These are phyloP conservation scores for Eucera pruinosa DNA, from an alignment of 2,888 invertebrate species.

Conservation along the genomic window DNA sequence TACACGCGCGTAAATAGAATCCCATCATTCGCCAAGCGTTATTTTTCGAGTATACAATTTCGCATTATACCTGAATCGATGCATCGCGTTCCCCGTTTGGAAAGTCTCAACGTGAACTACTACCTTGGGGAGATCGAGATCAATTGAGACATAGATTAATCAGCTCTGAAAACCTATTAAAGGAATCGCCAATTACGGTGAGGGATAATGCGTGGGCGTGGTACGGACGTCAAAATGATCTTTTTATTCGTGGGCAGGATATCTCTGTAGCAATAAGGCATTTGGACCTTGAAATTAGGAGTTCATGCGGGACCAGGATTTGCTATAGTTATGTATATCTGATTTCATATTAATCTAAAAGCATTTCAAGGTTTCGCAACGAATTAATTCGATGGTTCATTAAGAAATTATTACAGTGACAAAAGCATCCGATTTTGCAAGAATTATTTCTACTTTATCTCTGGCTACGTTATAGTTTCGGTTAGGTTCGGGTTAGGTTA, in stretches of 20 bases:
- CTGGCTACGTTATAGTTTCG: too few relatives aligned
- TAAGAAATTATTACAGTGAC: background rate
- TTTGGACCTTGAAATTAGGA: background rate
- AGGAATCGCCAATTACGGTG: constrained; percentile 37
- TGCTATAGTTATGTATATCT: too few relatives aligned
- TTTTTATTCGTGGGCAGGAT: background rate
- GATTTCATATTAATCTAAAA: background rate
- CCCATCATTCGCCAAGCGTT: too few relatives aligned
- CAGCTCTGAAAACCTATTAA: constrained; percentile 4
- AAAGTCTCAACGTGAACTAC: background rate
- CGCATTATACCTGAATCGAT: background rate
- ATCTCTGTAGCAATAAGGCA: background rate
- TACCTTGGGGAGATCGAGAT: constrained; percentile 9
- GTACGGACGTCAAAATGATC: background rate
- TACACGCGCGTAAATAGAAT: background rate
- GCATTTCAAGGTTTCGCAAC: background rate
- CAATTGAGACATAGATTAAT: constrained; percentile 33
- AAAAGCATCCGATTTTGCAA: too few relatives aligned
- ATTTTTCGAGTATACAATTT: background rate
- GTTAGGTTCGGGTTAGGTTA: too few relatives aligned
- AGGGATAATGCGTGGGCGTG: constrained; percentile 36
- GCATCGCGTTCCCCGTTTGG: background rate
- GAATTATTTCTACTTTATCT: too few relatives aligned
- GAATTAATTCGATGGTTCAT: background rate
- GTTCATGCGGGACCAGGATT: background rate